Conservation (phyloP, 2,113 vertebrate species). For the Brachionichthys hirsutus region DNA sequence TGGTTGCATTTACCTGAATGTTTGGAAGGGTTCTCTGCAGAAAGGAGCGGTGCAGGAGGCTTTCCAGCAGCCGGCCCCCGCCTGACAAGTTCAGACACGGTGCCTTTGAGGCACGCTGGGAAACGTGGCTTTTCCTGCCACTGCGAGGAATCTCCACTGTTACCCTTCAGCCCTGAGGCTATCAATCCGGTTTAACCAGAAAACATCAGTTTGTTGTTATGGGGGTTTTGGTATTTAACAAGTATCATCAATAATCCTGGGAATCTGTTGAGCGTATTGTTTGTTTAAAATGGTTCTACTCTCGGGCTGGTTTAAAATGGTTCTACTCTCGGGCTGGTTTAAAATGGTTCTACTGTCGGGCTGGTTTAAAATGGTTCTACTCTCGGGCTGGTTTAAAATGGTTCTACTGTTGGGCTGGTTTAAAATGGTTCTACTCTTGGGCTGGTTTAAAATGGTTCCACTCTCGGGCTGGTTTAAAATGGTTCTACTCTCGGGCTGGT, state of each 20-base stretch:
- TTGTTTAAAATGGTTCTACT: neutral
- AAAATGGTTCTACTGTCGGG: no score
- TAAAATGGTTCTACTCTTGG: no score
- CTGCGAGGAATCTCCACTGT: constrained; percentile 49
- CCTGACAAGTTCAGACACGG: constrained; percentile 64
- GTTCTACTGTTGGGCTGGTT: no score
- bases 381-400: neutral
- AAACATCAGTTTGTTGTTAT: constrained; percentile 23
- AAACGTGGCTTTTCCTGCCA: constrained; percentile 24
- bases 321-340: neutral
- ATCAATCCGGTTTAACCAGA: constrained; percentile 57
- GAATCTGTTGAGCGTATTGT: neutral
- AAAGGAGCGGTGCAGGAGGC: constrained; percentile 55
- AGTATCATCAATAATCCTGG: constrained; percentile 4
- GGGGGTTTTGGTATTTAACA: constrained; percentile 14
- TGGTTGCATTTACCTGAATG: neutral
- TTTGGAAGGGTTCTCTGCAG: constrained; percentile 34
- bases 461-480: neutral
- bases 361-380: neutral
- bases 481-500: no score
- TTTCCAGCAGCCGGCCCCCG: constrained; percentile 46
- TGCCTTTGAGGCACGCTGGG: constrained; percentile 47
- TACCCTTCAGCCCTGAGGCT: constrained; percentile 39
- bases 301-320: neutral
- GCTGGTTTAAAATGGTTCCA: neutral